These are phyloP conservation scores for Nymphalis polychloros DNA, from an alignment of 2,888 invertebrate genomes.

Conservation along the genomic window DNA sequence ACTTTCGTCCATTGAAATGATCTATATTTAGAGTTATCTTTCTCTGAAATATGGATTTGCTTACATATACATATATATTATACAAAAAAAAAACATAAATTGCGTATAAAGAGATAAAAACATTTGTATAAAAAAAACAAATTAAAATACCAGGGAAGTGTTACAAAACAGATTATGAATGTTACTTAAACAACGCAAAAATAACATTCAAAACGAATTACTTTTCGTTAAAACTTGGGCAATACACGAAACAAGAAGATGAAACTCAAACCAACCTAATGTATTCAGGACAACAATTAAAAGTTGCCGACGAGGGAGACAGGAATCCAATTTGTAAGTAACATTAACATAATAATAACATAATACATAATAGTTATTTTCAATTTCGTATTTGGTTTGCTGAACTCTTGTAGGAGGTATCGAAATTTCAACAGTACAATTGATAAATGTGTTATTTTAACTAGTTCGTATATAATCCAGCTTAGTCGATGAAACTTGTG, in stretches of 20 bases:
- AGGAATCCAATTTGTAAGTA: conserved; percentile 9
- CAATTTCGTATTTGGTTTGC: too few relatives aligned
- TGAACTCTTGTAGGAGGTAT: not conserved
- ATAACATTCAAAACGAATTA: conserved; percentile 23
- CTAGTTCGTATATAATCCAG: too few relatives aligned
- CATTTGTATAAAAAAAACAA: not conserved
- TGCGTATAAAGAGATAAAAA: not conserved
- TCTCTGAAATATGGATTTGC: too few relatives aligned
- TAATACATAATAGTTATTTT: not conserved
- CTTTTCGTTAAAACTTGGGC: conserved; percentile 22
- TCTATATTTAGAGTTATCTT: too few relatives aligned
- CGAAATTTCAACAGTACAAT: not conserved
- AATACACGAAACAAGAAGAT: conserved; percentile 27
- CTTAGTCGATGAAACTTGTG: too few relatives aligned
- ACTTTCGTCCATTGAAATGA: too few relatives aligned
- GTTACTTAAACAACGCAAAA: conserved; percentile 5
- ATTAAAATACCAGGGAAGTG: not conserved
- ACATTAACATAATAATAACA: conserved; percentile 15
- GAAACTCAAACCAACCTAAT: conserved; percentile 25
- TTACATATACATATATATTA: too few relatives aligned
- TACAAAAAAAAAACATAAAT: not conserved
- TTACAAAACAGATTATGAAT: conserved; percentile 2
- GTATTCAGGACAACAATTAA: conserved; percentile 31
- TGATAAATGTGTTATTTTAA: too few relatives aligned
- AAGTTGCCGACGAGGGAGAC: conserved; percentile 22